A percentile compares a stretch with the other conserved stretches of the same genome.
Evolutionary conservation across 2,113 vertebrate genomes (phyloP).

Genomic region (Ellobius talpinus): DNA sequence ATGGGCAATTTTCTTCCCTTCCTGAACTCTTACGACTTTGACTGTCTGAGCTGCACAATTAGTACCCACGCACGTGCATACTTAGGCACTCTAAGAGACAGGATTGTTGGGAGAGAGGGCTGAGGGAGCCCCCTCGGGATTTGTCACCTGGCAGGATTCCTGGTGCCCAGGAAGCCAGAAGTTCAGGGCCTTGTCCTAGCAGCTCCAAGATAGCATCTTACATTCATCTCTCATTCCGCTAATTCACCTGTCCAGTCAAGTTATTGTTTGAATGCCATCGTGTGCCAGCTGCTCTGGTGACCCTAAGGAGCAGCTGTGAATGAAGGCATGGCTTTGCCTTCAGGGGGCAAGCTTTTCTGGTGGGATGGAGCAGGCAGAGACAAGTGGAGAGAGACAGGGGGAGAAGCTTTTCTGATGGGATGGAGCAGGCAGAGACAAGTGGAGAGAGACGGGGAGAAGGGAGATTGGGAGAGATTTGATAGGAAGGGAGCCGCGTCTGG

Average conservation of each 20-base stretch:
- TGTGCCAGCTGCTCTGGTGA: neutral
- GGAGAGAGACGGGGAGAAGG: neutral
- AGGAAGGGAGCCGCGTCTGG: neutral
- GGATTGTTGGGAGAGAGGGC: neutral
- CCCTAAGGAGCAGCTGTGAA: neutral
- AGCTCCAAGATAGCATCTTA: neutral
- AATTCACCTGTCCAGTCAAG: neutral
- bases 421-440: neutral
- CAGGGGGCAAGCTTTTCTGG: neutral
- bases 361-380: neutral
- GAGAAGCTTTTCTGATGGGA: neutral
- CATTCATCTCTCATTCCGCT: neutral
- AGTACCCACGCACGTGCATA: neutral
- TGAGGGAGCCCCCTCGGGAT: constrained; percentile 1
- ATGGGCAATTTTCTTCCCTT: constrained; percentile 65
- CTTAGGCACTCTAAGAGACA: neutral
- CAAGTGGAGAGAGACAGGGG: neutral
- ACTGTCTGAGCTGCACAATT: constrained; percentile 35
- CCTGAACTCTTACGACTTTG: constrained; percentile 27
- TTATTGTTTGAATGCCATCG: neutral
- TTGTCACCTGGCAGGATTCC: constrained; percentile 39
- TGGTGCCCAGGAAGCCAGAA: constrained; percentile 11
- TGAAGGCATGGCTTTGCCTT: neutral
- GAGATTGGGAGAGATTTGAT: neutral
- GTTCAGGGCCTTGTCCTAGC: neutral